Evolutionary conservation across 2,113 vertebrate species (phyloP).

Genomic region (Synchiropus splendidus): DNA sequence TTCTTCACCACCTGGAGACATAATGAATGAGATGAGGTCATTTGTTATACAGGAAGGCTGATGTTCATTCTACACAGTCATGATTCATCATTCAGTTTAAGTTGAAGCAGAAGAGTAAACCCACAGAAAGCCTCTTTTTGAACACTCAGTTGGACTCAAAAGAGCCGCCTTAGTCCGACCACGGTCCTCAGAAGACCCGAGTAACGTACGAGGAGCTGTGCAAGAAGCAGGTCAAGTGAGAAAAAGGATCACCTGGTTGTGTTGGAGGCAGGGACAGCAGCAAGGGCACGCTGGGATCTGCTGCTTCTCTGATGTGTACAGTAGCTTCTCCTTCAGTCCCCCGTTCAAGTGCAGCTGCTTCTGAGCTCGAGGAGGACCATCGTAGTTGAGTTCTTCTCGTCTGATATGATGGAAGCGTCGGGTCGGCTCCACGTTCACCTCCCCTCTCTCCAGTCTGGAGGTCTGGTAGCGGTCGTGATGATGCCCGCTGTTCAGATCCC

Average conservation of each 20-base stretch:
- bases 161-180: too few relatives aligned
- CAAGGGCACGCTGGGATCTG: conserved; percentile 54
- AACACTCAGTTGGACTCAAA: too few relatives aligned
- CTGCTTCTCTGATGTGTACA: conserved; percentile 33
- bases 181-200: too few relatives aligned
- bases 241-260: conserved; percentile 42
- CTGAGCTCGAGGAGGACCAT: conserved; percentile 15
- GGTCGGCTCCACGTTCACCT: conserved; percentile 15
- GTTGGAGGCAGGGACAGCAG: conserved; percentile 55
- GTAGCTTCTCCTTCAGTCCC: conserved; percentile 35
- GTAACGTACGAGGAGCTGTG: neutral
- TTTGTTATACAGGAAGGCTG: too few relatives aligned
- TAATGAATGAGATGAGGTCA: too few relatives aligned
- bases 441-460: conserved; percentile 27
- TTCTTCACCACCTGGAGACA: conserved; percentile 75
- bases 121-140: too few relatives aligned
- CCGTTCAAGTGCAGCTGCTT: conserved; percentile 55
- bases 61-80: too few relatives aligned
- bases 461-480: conserved; percentile 26
- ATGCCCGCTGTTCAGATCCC: conserved; percentile 21
- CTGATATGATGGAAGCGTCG: conserved; percentile 42
- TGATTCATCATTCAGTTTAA: too few relatives aligned
- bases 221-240: neutral
- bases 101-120: too few relatives aligned
- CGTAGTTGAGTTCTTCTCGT: conserved; percentile 38